Base-by-base conservation (phyloP, 2,888 invertebrate species). In the Drosophila neotestacea region DNA sequence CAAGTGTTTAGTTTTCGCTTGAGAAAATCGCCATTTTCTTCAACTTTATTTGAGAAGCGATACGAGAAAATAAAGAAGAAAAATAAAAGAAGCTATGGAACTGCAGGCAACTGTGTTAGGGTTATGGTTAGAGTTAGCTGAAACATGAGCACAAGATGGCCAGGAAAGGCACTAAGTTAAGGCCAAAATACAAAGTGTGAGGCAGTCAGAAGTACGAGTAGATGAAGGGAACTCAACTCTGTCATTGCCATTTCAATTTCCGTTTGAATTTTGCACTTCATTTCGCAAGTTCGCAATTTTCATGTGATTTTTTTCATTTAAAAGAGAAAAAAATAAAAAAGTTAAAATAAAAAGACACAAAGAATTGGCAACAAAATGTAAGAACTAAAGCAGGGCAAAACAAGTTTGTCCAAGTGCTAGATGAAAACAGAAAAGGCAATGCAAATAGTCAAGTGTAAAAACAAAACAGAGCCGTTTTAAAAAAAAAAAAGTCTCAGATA, bases 191-290 rank as follows among this genome's bases (percentile, higher is more conserved):
- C 48, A 48, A 58, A 65, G 56, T 52, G 51, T 64, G n/a, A 41
- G 47, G 16, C 32, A 52, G 22, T 42, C 10, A 16, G 30, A 34
- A 22, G 47, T 9, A 28, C 16, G 27, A 62, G 55, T 13, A 10
- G 36, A 28, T 48, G 22, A 36, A 58, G 63, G 62, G 51, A 66
- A 59, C 39, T 79, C 81, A 72, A 81, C 85, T 85, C 88, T 89
- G 86, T 86, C 86, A 89, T 83, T 90, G 86, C 88, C 88, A 87
- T 90, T 89, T 90, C 89, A 89, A 89, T 89, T 90, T 89, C 89
- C 89, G 90, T 86, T 89, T 89, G 88, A 89, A 89, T 89, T 89
- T 89, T 86, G 89, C 90, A 89, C 90, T 89, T 89, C 89, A 90
- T 89, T 89, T 89, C 86, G 90, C 90, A 87, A 88, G 86, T 82